A percentile compares a stretch with the other conserved stretches of the same genome.
Conservation (phyloP, 2,113 vertebrate species). For the Procavia capensis region DNA sequence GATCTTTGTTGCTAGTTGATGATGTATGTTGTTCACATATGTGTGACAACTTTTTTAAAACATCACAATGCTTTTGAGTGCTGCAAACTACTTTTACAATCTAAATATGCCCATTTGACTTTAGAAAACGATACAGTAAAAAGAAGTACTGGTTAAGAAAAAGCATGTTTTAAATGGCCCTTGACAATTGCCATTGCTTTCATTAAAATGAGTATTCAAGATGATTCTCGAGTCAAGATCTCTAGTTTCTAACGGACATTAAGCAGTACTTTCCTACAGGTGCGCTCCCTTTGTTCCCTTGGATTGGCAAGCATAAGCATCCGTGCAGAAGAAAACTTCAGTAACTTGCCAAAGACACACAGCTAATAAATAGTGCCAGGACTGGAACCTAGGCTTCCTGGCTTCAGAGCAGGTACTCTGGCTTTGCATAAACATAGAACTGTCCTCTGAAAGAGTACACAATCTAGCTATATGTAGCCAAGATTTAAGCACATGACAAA, state of each 20-base stretch:
- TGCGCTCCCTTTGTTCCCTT: background rate
- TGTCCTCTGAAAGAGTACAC: background rate
- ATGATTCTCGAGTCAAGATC: background rate
- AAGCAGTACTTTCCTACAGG: background rate
- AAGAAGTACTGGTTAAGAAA: background rate
- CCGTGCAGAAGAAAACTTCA: background rate
- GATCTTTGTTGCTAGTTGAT: background rate
- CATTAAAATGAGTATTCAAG: background rate
- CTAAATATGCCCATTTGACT: background rate
- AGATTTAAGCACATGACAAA: background rate
- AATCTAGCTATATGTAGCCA: background rate
- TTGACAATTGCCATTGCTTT: background rate
- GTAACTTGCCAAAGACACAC: background rate
- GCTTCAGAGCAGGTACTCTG: background rate
- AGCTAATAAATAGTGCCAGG: background rate
- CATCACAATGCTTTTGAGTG: background rate
- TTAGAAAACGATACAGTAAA: conserved; percentile 18
- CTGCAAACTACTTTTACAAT: background rate
- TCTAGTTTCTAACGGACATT: background rate
- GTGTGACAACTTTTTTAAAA: background rate
- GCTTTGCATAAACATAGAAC: background rate
- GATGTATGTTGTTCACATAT: background rate
- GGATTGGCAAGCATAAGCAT: background rate
- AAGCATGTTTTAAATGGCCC: background rate
- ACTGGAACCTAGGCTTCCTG: background rate